Evolutionary conservation across 2,113 vertebrate species (phyloP), one percentile per base, ranked within the genome.

Genomic region (Climacteris rufus): DNA sequence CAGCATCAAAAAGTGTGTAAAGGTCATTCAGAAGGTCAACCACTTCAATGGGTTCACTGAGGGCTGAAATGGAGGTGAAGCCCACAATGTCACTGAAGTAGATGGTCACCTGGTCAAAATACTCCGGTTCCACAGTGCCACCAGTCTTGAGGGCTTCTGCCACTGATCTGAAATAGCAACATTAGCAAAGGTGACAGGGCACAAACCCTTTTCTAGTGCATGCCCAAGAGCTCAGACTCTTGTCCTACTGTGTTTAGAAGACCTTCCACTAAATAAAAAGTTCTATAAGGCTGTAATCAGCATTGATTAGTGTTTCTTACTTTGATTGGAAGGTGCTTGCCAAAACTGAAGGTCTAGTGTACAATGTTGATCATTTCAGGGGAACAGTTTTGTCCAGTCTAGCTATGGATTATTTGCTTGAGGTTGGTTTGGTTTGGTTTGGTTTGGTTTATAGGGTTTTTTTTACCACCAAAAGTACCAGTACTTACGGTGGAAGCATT

Each of bases 51-150:
- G 99, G 99, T 54, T 99, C 99, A 39, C 99, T 99, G 85, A 99
- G 98, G 31, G 99, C 99, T 16, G 99, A 99, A 97, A 99, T 99
- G 63, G 99, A 99, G 4, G 98, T 99, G 96, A 99, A 99, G 33
- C 99, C 98, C 52, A 99, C 98, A 2, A 99, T 99, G 90, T 99
- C 99, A 22, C 98, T 99, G 97, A 99, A 99, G 97, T 99, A 99
- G 96, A 99, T 99, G 10, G 98, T 99, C 95, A 99, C 99, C 94
- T 99, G 98, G 86, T 99, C 99, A 87, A 99, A 99, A 93, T 99
- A 99, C 89, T 99, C 99, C 0, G 99, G 99, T 93, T 99, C 98
- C 54, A 99, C 99, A 2, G 98, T 98, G 69, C 94, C 98, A 9
- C 99, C 99, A 2, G 98, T 99, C 97, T 99, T 99, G 89, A 99